Evolutionary conservation across 2,888 invertebrate genomes (phyloP), one percentile per base, ranked within the genome.

Genomic region (Chirona hameri): DNA sequence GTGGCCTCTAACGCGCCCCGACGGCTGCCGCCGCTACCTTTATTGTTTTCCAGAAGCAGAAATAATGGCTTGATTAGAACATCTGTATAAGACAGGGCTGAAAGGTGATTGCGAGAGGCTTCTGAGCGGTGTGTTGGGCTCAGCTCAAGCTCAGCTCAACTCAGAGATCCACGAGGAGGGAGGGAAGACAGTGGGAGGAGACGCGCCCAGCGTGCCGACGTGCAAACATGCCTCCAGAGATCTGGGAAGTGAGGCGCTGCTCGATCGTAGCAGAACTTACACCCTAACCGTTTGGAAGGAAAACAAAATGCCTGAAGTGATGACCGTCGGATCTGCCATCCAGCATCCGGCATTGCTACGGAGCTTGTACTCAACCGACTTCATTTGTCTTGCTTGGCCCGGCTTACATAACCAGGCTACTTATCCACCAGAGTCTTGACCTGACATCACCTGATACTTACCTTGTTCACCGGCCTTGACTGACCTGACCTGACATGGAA

Each of bases 51-150:
- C 31, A 39, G 76, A 76, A 46, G 39, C 24, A 46, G 76, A 76
- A 76, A 76, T 76, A 76, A 76, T 76, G 76, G 76, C 46, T 76
- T 76, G 76, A 76, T 76, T 76, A 76, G 39, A 76, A 76, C 76
- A 76, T 76, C 76, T 76, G 76, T 21, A 76, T 76, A 76, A 76
- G 76, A 76, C 76, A 76, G 76, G 31, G 72, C 72, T 72, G 72
- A 72, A 72, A 72, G 72, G 72, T 72, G 72, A 72, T 72, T 72
- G 29, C 72, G 18, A 31, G 4, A 27, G 72, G 72, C 72, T 65
- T 27, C 5, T 4, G 18, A 52, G 18, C 52, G 10, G 15, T 52
- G 52, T 52, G 52, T 12, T 52, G 52, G 18, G 5, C 12, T 52
- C 15, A 52, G 52, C 52, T 52, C 65, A 3, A 57, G 55, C 18